Evolutionary conservation across 2,888 invertebrate species (phyloP).

Genomic region (Arrhopalites spinosus): DNA sequence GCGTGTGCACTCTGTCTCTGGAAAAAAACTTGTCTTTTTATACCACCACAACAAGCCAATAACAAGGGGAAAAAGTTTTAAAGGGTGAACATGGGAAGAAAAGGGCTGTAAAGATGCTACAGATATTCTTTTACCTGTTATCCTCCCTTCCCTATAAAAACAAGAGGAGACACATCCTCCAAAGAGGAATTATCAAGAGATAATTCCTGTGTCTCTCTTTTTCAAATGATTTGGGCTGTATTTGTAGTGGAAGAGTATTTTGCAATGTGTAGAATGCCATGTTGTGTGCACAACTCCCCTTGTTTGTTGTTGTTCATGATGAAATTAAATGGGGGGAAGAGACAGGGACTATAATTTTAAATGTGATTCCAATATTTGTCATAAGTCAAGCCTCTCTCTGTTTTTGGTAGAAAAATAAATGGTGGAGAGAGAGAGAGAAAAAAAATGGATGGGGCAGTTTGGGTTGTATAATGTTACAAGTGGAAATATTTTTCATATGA

Average conservation of each 20-base stretch:
- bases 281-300: too few species aligned
- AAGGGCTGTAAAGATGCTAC: background rate
- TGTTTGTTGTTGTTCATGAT: background rate
- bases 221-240: too few species aligned
- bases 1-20: background rate
- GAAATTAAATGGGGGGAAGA: constrained; percentile 7
- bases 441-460: background rate
- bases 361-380: background rate
- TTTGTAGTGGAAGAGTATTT: too few species aligned
- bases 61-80: background rate
- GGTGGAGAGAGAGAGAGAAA: background rate
- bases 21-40: background rate
- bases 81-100: background rate
- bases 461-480: background rate
- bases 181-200: too few species aligned
- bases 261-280: too few species aligned
- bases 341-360: background rate
- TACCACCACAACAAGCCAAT: too few species aligned
- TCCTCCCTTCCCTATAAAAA: background rate
- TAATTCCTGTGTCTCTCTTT: background rate
- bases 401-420: background rate
- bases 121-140: constrained; percentile 2
- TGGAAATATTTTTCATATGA: constrained; percentile 17
- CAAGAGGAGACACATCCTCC: too few species aligned
- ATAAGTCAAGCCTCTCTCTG: background rate